Evolutionary conservation across 2,888 invertebrate species (phyloP), one percentile per base, ranked within the genome.

Genomic region (Dicycla oo): DNA sequence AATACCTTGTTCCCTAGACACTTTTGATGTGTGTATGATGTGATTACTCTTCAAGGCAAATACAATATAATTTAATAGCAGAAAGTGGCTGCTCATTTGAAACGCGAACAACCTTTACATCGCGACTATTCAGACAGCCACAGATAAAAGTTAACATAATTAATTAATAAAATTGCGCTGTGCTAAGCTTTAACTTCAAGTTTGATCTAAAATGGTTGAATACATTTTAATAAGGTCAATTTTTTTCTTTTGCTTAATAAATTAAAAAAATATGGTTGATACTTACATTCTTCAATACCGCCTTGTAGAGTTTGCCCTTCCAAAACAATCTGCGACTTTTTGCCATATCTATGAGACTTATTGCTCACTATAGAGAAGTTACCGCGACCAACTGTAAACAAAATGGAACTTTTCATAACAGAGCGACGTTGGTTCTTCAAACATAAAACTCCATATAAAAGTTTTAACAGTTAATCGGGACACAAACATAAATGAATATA

Each of bases 341-440:
- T 98, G 90, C 98, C 98, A 66, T 98, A 98, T 85, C 98, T 97
- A 84, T 97, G 97, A 0, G 98, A 98, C 91, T 98, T 98, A 91
- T 98, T 98, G 93, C 98, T 98, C 30, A 99, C 97, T 82, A 98
- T 98, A 0, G 98, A 98, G 88, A 98, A 97, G 91, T 98, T 98
- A 38, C 98, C 98, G 79, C 98, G 97, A 2, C 98, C 98, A 86
- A 98, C 98, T 98, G 92, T 84, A 96, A 94, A 70, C 43, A 76
- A 81, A 66, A 63, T 40, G 15, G 26, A 61, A 38, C 8, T 57
- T 69, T 61, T 69, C 54, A 71, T 13, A 54, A 53, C 23, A 23
- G 15, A 20, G 18, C 38, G 15, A 15, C 1, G 23, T 49, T n/a
- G 23, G 13, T 23, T 26, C 23, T 49, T 18, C 30, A 70, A 66